Evolutionary conservation across 2,113 vertebrate genomes (phyloP).

Genomic region (Poecilia latipinna): DNA sequence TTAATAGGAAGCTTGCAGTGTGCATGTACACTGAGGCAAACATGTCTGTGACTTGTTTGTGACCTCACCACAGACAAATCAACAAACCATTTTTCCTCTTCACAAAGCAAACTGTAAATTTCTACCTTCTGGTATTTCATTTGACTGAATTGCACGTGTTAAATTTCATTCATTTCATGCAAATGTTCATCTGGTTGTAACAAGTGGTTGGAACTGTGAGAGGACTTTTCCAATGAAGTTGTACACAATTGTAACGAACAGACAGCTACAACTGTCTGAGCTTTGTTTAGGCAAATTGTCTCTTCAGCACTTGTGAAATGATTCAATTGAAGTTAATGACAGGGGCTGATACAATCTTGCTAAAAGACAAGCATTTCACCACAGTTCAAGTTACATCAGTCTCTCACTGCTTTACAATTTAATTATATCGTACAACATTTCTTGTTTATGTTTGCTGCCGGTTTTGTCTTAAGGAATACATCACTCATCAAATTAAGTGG

Average conservation of each 20-base stretch:
- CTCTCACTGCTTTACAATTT: conserved; percentile 18
- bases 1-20: conserved; percentile 18
- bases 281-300: conserved; percentile 26
- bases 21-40: conserved; percentile 40
- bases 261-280: conserved; percentile 23
- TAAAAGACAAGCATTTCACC: conserved; percentile 36
- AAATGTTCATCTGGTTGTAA: background rate
- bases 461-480: background rate
- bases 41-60: conserved; percentile 68
- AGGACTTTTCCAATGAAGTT: background rate
- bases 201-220: background rate
- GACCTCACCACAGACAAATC: conserved; percentile 65
- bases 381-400: conserved; percentile 40
- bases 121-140: conserved; percentile 36
- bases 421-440: background rate
- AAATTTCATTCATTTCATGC: conserved; percentile 17
- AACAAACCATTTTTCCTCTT: conserved; percentile 39
- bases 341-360: conserved; percentile 40
- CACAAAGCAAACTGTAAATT: conserved; percentile 40
- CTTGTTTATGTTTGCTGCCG: background rate
- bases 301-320: conserved; percentile 46
- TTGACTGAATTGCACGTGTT: conserved; percentile 28
- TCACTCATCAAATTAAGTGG: no score
- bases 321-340: conserved; percentile 49
- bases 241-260: background rate